Conservation (phyloP, 2,888 invertebrate genomes). For the Athetis lepigone region DNA sequence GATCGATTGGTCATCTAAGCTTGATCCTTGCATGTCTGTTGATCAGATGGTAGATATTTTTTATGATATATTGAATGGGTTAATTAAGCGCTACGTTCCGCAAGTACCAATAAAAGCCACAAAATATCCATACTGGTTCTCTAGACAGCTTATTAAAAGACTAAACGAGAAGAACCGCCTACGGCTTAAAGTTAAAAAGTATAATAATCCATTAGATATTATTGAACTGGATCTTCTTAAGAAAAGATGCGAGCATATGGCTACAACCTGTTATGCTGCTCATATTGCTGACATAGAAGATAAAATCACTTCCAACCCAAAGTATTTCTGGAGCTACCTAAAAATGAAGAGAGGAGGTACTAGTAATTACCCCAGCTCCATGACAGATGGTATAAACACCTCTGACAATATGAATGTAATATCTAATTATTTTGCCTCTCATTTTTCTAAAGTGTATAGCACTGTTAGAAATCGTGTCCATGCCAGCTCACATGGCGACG, state of each 20-base stretch:
- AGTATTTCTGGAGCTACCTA: conserved; percentile 21
- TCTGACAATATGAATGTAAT: conserved; percentile 9
- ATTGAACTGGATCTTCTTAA: not conserved
- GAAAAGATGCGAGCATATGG: conserved; percentile 1
- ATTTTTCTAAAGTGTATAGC: conserved; percentile 3
- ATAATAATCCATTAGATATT: conserved; percentile 3
- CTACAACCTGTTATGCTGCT: no score
- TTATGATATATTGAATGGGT: not conserved
- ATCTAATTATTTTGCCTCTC: conserved; percentile 11
- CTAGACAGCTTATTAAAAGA: conserved; percentile 4
- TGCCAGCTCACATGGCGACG: no score
- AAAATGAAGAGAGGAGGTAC: conserved; percentile 13
- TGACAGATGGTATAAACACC: conserved; percentile 2
- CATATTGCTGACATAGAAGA: no score
- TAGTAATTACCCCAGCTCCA: conserved; percentile 5
- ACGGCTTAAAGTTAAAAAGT: conserved; percentile 4
- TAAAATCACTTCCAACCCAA: conserved; percentile 13
- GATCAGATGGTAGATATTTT: conserved; percentile 1
- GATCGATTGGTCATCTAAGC: not conserved
- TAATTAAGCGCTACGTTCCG: conserved; percentile 2
- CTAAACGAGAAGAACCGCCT: conserved; percentile 5
- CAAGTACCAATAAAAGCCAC: no score
- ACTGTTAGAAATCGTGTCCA: not conserved
- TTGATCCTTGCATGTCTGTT: not conserved
- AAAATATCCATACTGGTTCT: no score